Percentiles rank a stretch among this genome's conserved stretches.
phyloP scores from a whole-genome alignment of 2,888 invertebrate species.

The Flexamia atlantica region DNA sequence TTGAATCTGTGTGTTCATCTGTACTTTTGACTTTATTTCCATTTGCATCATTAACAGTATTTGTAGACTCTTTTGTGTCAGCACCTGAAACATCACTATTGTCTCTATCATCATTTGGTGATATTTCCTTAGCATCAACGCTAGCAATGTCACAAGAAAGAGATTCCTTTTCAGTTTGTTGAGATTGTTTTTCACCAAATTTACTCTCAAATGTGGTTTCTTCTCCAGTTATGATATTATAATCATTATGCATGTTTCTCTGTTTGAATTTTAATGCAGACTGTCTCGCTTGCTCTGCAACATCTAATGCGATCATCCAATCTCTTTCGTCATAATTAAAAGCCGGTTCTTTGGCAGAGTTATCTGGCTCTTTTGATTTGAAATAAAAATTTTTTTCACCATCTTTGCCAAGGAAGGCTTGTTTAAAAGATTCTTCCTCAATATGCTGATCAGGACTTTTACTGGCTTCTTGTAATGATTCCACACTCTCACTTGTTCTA shows the following conservation, averaged over 20 bases:
- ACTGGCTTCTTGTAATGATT: neutral
- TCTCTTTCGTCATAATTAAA: slow-evolving; percentile 41
- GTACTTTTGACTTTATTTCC: neutral
- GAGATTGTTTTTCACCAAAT: slow-evolving; percentile 30
- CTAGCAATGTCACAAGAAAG: neutral
- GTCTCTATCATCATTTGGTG: neutral
- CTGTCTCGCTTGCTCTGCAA: slow-evolving; percentile 59
- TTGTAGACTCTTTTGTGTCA: neutral
- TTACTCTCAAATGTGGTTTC: slow-evolving; percentile 26
- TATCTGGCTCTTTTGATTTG: neutral
- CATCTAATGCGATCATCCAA: slow-evolving; percentile 38
- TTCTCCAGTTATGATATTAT: slow-evolving; percentile 54
- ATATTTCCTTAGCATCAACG: neutral
- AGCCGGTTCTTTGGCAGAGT: neutral
- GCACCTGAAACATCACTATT: neutral
- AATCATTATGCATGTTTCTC: slow-evolving; percentile 60
- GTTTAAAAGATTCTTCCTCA: neutral
- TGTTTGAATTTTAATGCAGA: slow-evolving; percentile 56
- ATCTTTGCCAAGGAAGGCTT: neutral
- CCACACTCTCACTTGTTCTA: neutral
- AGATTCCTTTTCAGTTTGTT: neutral
- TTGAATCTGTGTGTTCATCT: neutral
- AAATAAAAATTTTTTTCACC: neutral
- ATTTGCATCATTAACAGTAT: neutral
- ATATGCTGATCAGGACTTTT: neutral